Evolutionary conservation across 2,113 vertebrate genomes (phyloP), one percentile per base, ranked within the genome.

Genomic region (Turnix velox): DNA sequence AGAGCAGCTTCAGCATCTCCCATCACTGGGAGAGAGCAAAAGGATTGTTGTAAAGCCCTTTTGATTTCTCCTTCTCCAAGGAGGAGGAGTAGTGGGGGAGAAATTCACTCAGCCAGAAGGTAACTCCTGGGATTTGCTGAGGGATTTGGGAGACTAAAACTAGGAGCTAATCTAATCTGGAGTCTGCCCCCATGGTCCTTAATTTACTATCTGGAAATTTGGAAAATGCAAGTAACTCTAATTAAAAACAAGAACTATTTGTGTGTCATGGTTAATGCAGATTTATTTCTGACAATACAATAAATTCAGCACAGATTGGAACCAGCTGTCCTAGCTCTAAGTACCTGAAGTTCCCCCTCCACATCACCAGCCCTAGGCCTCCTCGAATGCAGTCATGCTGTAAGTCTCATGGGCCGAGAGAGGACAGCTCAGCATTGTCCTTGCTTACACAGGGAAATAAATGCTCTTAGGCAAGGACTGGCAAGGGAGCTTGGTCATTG

Each of bases 201-300:
- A 73, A 86, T 90, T 87, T 93, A 87, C 74, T 85, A 87, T 69
- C 76, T 93, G 77, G 77, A 85, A 76, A 71, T 91, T 35, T 69
- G 84, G 90, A 93, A 92, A 86, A 84, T 42, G 45, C 69, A 83
- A 88, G 14, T 81, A 68, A 75, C 65, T 61, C 40, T 79, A 81
- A 65, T 83, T 85, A 88, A 91, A 95, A 88, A 27, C 43, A 75
- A 84, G 63, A 93, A 42, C 85, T 10, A 31, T 84, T 92, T 90
- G 42, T 43, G 30, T 89, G 66, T 69, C 9, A 4, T 23, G 27
- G 59, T 48, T 65, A 43, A 55, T 28, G 57, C 67, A 76, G 65
- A 77, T 79, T 86, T 80, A 59, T 55, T 90, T 83, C 86, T 90
- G 79, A 66, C 83, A 87, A 12, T 27, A 14, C 31, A 58, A 68